Base-by-base conservation (phyloP, 2,888 invertebrate species). In the Nomada flava region DNA sequence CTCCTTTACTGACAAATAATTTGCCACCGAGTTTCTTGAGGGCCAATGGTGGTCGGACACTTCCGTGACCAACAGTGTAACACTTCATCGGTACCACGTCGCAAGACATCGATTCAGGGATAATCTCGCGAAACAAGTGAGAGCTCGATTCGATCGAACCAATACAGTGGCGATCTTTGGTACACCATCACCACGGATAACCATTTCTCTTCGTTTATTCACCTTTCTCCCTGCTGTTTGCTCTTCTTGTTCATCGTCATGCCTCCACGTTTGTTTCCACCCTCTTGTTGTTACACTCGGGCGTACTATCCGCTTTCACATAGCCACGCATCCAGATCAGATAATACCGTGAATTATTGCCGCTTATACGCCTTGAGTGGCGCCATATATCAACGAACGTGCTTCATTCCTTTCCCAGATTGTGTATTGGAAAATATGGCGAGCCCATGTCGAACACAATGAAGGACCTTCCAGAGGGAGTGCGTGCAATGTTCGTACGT, bases 281-380 rank as follows among this genome's bases (percentile, higher is more conserved):
- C 72, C 15, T 53, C 69, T 53, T 70, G 76, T 83, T 84, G 69
- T 63, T 82, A 75, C 68, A 60, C 68, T 42, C 74, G 68, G 70
- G 57, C 59, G 4, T 53, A 76, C 75, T 77, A 83, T 85, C 68
- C 81, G 68, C 73, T 85, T 79, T 83, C 82, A 75, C 80, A 68
- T 71, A 79, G 78, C 73, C 69, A 76, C 84, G 85, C 83, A 86
- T 82, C 77, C 81, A 82, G 79, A 89, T 87, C 89, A 87, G 91
- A 91, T 90, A 91, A 90, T 89, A 79, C 85, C 79, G 64, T 91
- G 89, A 90, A 90, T 89, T 90, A 91, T 86, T 87, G 83, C 80
- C 90, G 85, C 86, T 91, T 89, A 90, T 86, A 83, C 84, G 77
- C 86, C 89, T 89, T 88, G 89, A 91, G 87, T 88, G 87, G 87